A percentile compares a stretch with the other conserved stretches of the same genome.
phyloP scores from a whole-genome alignment of 2,113 vertebrate genomes.

The Nothoprocta perdicaria region DNA sequence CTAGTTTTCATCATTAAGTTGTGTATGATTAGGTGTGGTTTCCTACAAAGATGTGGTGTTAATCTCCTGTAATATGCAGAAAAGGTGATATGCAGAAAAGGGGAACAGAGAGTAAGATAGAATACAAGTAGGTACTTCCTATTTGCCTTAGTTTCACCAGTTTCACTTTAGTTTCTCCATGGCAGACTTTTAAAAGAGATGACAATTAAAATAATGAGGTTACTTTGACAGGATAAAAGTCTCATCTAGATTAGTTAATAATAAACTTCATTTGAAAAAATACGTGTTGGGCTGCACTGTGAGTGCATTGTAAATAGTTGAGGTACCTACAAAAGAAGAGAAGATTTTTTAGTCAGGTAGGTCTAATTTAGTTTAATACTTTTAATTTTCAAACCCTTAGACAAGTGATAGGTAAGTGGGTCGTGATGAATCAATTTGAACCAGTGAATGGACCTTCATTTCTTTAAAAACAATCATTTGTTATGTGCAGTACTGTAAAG shows the following conservation, averaged over 20 bases:
- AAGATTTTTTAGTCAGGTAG: background rate
- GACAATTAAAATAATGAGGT: background rate
- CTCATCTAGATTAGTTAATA: background rate
- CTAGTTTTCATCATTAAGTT: background rate
- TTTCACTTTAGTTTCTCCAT: background rate
- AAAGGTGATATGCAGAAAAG: background rate
- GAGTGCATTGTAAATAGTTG: background rate
- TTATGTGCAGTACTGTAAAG: background rate
- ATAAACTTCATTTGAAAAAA: background rate
- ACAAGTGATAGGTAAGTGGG: background rate
- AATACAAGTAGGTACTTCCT: background rate
- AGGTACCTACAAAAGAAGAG: background rate
- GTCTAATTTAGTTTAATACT: background rate
- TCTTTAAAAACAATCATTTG: background rate
- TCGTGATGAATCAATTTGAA: background rate
- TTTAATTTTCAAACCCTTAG: no score
- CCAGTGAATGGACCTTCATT: background rate
- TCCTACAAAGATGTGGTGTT: background rate
- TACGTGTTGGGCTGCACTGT: accelerated
- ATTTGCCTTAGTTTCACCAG: background rate
- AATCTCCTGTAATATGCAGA: background rate
- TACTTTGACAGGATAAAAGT: background rate
- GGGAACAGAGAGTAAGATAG: background rate
- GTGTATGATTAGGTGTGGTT: background rate
- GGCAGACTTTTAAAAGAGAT: background rate